Evolutionary conservation across 2,113 vertebrate species (phyloP).

Genomic region (Chitala chitala): DNA sequence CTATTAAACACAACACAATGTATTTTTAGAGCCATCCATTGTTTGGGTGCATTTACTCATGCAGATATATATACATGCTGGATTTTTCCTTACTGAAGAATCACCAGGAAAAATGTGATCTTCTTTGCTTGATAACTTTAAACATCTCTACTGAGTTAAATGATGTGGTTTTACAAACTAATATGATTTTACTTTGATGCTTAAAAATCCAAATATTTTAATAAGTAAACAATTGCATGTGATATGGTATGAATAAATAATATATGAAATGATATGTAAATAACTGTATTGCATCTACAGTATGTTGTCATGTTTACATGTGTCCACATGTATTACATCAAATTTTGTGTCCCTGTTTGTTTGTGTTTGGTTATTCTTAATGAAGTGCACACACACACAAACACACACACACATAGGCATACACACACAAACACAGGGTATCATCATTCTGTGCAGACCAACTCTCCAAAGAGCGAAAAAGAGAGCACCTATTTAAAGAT

Average conservation of each 20-base stretch:
- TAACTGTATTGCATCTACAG: not conserved
- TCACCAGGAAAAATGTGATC: not conserved
- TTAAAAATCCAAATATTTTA: not conserved
- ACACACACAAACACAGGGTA: no score
- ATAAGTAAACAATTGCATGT: no score
- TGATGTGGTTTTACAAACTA: not conserved
- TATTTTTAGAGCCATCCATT: conserved; percentile 7
- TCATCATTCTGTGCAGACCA: no score
- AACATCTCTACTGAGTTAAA: conserved; percentile 15
- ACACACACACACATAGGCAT: no score
- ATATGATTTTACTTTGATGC: not conserved
- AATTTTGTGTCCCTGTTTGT: no score
- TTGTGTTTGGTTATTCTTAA: no score
- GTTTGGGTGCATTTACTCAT: not conserved
- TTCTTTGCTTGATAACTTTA: conserved; percentile 6
- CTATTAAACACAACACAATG: conserved; percentile 19
- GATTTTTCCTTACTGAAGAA: not conserved
- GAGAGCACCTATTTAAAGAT: conserved; percentile 8
- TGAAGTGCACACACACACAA: no score
- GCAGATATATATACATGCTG: not conserved
- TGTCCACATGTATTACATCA: not conserved
- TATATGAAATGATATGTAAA: not conserved
- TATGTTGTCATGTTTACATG: not conserved
- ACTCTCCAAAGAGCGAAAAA: not conserved
- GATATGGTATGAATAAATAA: no score